A percentile compares a stretch with the other conserved stretches of the same genome.
phyloP scores from a whole-genome alignment of 2,888 invertebrate species.

The Noctua janthina region DNA sequence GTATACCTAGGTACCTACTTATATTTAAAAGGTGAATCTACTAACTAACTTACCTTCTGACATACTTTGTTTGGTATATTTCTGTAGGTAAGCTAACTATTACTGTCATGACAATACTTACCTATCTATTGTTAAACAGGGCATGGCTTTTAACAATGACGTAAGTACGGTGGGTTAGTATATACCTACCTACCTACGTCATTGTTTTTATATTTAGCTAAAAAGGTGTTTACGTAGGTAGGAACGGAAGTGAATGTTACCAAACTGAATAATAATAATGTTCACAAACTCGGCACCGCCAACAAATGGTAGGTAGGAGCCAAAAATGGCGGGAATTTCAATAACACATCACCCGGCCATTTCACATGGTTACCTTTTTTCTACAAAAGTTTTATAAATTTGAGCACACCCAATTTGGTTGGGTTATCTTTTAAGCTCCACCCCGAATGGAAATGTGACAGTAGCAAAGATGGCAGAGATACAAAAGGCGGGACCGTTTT shows the following conservation, averaged over 20 bases:
- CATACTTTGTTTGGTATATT: neutral
- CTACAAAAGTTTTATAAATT: slow-evolving; percentile 31
- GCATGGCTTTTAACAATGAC: neutral
- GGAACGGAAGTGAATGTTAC: neutral
- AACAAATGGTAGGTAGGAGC: slow-evolving; percentile 47
- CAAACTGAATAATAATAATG: neutral
- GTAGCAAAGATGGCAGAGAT: slow-evolving; percentile 83
- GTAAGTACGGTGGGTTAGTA: neutral
- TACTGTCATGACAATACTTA: neutral
- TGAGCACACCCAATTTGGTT: slow-evolving; percentile 65
- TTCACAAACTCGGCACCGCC: slow-evolving; percentile 37
- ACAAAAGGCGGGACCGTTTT: slow-evolving; percentile 76
- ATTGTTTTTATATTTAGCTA: neutral
- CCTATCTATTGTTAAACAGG: neutral
- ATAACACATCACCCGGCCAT: slow-evolving; percentile 42
- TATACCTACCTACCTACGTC: too few species aligned
- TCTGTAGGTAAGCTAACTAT: neutral
- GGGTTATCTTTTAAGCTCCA: slow-evolving; percentile 75
- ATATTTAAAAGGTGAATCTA: neutral
- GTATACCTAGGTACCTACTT: neutral
- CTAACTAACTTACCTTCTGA: neutral
- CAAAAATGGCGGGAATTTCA: slow-evolving; percentile 31
- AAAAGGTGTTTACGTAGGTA: too few species aligned
- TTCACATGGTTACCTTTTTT: slow-evolving; percentile 37
- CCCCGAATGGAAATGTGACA: slow-evolving; percentile 76